Base-by-base conservation (phyloP, 1,140 invertebrate species). In the Hirudo medicinalis region DNA sequence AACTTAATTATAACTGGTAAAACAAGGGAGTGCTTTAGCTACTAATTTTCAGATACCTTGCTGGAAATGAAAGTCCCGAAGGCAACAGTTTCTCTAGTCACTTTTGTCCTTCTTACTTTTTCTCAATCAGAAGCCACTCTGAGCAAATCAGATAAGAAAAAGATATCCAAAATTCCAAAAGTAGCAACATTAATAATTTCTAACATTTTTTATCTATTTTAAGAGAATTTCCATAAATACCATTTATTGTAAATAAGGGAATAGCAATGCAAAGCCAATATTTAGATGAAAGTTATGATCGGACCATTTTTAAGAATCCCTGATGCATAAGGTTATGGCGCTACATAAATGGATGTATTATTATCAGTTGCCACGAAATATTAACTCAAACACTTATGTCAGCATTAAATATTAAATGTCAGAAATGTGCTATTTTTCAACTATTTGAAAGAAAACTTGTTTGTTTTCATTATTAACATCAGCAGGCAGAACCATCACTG, bases 401-500 rank as follows among this genome's bases (percentile, higher is more conserved):
- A 63, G 11, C 13, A 63, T 63, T 25, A 22, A 63, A 25, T 13
- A 8, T 63, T 2, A 13, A 63, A 25, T 32, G 15, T 63, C 19
- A 19, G 29, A 22, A 36, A 36, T 36, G 32, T 36, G 6, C 32
- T 32, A 63, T 15, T 63, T 32, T 25, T 63, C n/a, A 63, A 1
- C 13, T 0, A 15, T 63, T 63, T 63, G 0, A 63, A 6, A 25
- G 17, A 57, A n/a, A 57, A n/a, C 54, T 0, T 5, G 19, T 15
- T 6, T 63, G n/a, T 15, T 63, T 63, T 32, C 57, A 63, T 32
- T 63, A 19, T 13, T 25, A 19, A 22, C 11, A 63, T 32, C 57
- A 63, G 29, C 49, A 73, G 72, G 63, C 54, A 25, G 73, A 74
- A 53, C 32, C 75, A 40, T 74, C 75, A 19, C 70, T 86, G 74